Evolutionary conservation across 2,888 invertebrate species (phyloP), one percentile per base, ranked within the genome.

Genomic region (Eudasyphora cyanicolor): DNA sequence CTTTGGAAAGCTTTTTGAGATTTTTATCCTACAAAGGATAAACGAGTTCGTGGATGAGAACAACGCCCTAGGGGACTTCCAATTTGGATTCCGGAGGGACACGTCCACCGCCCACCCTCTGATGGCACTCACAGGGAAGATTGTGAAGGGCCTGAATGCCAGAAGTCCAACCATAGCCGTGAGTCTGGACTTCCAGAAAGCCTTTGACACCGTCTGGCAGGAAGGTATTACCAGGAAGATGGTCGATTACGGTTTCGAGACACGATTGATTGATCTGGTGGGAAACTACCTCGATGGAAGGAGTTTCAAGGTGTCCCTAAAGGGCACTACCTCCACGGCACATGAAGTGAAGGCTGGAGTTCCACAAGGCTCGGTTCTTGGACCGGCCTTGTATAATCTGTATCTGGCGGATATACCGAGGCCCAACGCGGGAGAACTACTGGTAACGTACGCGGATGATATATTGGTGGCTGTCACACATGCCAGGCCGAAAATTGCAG

Each of bases 101-200:
- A 57, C 24, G 4, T 57, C 27, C 4, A 57, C 57, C 4, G 27
- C 57, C 1, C 24, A 57, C 27, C 17, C 62, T 1, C 29, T 62
- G 2, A 62, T 62, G 29, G 12, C 17, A 1, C 17, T 62, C 2
- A 14, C 62, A 17, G 32, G 32, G n/a, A 29, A n/a, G 8, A 32
- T 62, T 8, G 12, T 32, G 5, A 32, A 29, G 5, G 62, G 62
- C 0, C 27, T 62, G 5, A 62, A 8, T n/a, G 7, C 12, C 4
- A n/a, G 32, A 0, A 17, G 29, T 10, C 10, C 32, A 19, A 64
- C 32, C 4, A 38, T 32, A 6, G 64, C 64, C 7, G 64, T 64
- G 2, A 64, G 60, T 8, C 60, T 60, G 14, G 60, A 64, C n/a
- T n/a, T n/a, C n/a, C n/a, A n/a, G n/a, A n/a, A n/a, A n/a, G 54